Conservation (phyloP, 2,888 invertebrate species). For the Embidobia sp. region DNA sequence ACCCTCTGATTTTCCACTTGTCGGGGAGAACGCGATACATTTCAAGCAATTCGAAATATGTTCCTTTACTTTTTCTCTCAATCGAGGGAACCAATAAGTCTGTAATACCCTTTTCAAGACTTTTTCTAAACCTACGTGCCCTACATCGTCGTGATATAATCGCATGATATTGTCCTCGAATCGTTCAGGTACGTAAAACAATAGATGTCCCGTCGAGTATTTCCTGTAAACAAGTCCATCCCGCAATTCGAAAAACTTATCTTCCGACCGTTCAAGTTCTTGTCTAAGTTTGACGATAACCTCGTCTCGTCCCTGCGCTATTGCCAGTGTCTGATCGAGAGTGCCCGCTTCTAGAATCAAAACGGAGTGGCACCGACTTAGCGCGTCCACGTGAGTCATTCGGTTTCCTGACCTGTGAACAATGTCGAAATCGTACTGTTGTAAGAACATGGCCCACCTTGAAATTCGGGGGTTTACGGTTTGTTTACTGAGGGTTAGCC, state of each 20-base stretch:
- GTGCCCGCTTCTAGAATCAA: background rate
- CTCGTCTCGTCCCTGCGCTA: constrained; percentile 1
- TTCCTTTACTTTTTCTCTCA: background rate
- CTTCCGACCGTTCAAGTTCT: background rate
- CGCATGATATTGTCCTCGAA: constrained; percentile 49
- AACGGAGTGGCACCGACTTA: background rate
- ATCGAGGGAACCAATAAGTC: background rate
- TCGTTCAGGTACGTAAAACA: constrained; percentile 68
- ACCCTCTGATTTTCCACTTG: background rate
- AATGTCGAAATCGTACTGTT: background rate
- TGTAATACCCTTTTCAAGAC: background rate
- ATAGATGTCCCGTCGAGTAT: background rate
- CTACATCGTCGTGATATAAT: background rate
- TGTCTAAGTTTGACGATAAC: background rate
- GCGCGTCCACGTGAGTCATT: constrained; percentile 2
- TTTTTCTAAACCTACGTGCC: background rate
- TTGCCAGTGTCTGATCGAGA: background rate
- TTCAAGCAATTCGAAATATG: constrained; percentile 3
- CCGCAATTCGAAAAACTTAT: constrained; percentile 4
- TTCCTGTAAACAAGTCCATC: background rate
- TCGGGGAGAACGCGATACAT: background rate
- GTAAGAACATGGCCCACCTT: constrained; percentile 66
- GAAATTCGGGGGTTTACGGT: constrained; percentile 70
- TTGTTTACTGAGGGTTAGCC: constrained; percentile 67
- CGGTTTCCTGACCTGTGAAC: constrained; percentile 15